These are phyloP conservation scores for Daphoenositta chrysoptera DNA, from an alignment of 2,113 vertebrate species.

Conservation along the genomic window DNA sequence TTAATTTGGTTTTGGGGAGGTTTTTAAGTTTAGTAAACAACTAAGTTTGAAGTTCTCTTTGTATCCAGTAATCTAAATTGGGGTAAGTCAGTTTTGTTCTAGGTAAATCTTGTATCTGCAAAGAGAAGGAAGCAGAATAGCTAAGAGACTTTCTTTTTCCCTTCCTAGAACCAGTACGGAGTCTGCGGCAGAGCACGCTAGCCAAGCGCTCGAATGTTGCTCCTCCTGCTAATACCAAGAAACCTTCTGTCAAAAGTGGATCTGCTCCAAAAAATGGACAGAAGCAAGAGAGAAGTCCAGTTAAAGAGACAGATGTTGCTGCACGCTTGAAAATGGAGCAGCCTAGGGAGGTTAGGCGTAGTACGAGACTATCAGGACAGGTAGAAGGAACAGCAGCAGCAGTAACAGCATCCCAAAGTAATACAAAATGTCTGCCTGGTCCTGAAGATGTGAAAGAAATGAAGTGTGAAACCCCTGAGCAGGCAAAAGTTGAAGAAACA, in stretches of 20 bases:
- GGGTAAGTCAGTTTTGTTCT: neutral
- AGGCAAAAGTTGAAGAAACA: constrained; percentile 25
- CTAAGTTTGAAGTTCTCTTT: neutral
- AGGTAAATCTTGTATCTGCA: neutral
- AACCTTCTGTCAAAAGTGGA: constrained; percentile 68
- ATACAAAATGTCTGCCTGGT: constrained; percentile 44
- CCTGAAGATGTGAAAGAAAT: constrained; percentile 46
- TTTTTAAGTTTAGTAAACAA: neutral
- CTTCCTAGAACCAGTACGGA: constrained; percentile 71
- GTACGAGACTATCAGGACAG: constrained; percentile 45
- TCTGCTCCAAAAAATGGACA: constrained; percentile 64
- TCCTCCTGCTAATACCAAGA: constrained; percentile 61
- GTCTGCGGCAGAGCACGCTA: constrained; percentile 78
- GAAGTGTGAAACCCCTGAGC: neutral
- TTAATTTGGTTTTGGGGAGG: neutral
- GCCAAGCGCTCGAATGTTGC: constrained; percentile 73
- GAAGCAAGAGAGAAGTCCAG: constrained; percentile 67
- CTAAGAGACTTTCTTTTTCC: constrained; percentile 57
- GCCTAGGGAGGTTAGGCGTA: constrained; percentile 63
- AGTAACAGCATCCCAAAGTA: constrained; percentile 19
- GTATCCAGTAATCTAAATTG: neutral
- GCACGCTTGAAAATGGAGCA: constrained; percentile 40
- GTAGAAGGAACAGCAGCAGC: constrained; percentile 5
- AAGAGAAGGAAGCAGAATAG: neutral
- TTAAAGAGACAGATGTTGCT: constrained; percentile 71